Percentiles rank a stretch among this genome's conserved stretches.
These are phyloP conservation scores for Amblyopsis rosae DNA, from an alignment of 2,113 vertebrate genomes.

Conservation along the genomic window DNA sequence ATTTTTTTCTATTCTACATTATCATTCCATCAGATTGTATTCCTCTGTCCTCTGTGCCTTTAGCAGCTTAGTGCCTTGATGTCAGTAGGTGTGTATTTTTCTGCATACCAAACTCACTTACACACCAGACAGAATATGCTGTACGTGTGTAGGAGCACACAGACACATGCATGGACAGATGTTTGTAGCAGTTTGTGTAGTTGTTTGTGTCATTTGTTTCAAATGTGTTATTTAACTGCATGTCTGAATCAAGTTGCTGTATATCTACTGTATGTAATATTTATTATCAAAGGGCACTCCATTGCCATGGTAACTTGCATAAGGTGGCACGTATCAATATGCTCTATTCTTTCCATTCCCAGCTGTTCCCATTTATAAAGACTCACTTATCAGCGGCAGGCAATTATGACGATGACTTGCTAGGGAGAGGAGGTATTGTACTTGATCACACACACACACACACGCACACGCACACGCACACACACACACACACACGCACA, in stretches of 20 bases:
- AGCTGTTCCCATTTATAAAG: conserved; percentile 49
- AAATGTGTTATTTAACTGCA: too few relatives aligned
- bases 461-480: conserved; percentile 3
- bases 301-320: too few relatives aligned
- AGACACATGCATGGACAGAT: too few relatives aligned
- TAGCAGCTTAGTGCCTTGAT: not conserved
- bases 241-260: too few relatives aligned
- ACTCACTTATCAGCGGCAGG: conserved; percentile 29
- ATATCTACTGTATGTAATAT: too few relatives aligned
- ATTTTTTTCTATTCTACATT: conserved; percentile 11
- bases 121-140: not conserved
- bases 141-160: too few relatives aligned
- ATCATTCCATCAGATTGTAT: not conserved
- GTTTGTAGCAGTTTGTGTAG: too few relatives aligned
- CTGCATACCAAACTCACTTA: not conserved
- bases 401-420: conserved; percentile 7
- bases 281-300: too few relatives aligned
- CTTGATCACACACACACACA: not conserved
- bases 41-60: conserved; percentile 20
- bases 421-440: not conserved
- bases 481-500: not conserved
- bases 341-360: conserved; percentile 9
- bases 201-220: too few relatives aligned
- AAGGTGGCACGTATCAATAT: not conserved
- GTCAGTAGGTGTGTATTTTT: not conserved